Evolutionary conservation across 2,113 vertebrate species (phyloP), one percentile per base, ranked within the genome.

Genomic region (Lathamus discolor): DNA sequence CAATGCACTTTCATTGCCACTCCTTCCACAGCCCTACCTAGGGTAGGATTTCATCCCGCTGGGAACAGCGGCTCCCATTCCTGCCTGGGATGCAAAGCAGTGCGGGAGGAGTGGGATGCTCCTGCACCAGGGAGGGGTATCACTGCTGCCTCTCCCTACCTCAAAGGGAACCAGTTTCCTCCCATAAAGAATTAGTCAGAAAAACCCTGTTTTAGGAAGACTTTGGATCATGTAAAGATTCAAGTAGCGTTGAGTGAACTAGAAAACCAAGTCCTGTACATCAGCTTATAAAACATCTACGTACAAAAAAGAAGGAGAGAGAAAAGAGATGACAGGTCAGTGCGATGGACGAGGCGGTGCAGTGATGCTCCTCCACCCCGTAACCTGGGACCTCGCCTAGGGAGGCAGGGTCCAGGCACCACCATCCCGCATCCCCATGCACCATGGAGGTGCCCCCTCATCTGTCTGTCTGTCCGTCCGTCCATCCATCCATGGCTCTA

Each of bases 251-350:
- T 33, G 80, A 51, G 33, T 77, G 67, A 96, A 43, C 66, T 92
- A 89, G 55, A 96, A 94, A 96, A 85, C 33, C 43, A 43, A 69
- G 62, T 94, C 91, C 96, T 91, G 83, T 86, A 74, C 68, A 48
- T 46, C 37, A 78, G 49, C 54, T 88, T 92, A 92, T 11, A 92
- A 93, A 96, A 94, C 37, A 27, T 49, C 85, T 93, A 88, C 52
- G 49, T 37, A 14, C 78, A 63, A 68, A 43, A 74, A 55, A 22
- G 46, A 35, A n/a, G 11, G 22, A 66, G 57, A 15, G 72, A 88
- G 64, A 82, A 49, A 59, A 93, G 37, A 8, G 33, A 51, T 19
- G 39, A 61, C 37, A 17, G 2, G 2, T 76, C 52, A 79, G 52
- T 48, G 61, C 19, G 57, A 59, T 57, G 83, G 80, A 17, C 2